phyloP scores from a whole-genome alignment of 2,113 vertebrate genomes.

The Nothoprocta perdicaria region DNA sequence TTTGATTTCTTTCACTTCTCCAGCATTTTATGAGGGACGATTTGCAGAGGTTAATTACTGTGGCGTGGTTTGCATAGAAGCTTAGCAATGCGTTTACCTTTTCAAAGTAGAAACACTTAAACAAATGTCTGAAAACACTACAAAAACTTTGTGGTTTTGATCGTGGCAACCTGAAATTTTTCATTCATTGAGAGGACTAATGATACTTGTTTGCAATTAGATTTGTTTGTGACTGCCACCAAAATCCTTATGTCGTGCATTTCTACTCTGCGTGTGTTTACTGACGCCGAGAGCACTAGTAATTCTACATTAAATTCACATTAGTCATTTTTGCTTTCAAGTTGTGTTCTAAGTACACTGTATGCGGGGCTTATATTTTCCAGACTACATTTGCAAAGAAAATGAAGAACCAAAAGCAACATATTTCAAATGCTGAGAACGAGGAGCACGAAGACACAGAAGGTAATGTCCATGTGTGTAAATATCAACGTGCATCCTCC shows the following conservation, averaged over 20 bases:
- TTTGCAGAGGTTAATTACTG: background rate
- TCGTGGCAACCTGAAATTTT: too few species aligned
- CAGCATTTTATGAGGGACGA: background rate
- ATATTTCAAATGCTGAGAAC: constrained; percentile 60
- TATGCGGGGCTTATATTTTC: background rate
- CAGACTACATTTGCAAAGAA: constrained; percentile 56
- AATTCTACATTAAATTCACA: background rate
- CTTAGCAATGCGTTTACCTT: background rate
- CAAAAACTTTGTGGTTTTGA: background rate
- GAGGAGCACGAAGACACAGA: constrained; percentile 69
- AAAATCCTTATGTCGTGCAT: background rate
- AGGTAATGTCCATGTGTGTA: constrained; percentile 66
- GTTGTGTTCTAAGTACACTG: background rate
- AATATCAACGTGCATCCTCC: background rate
- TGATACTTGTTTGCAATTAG: background rate
- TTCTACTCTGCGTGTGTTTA: background rate
- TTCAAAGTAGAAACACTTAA: background rate
- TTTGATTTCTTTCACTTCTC: background rate
- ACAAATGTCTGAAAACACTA: background rate
- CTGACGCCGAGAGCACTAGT: background rate
- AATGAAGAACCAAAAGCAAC: constrained; percentile 77
- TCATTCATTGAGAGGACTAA: background rate
- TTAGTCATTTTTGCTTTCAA: background rate
- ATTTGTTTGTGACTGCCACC: background rate
- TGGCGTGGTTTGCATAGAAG: background rate